Conservation (phyloP, 2,888 invertebrate genomes). For the Catocala sponsa region DNA sequence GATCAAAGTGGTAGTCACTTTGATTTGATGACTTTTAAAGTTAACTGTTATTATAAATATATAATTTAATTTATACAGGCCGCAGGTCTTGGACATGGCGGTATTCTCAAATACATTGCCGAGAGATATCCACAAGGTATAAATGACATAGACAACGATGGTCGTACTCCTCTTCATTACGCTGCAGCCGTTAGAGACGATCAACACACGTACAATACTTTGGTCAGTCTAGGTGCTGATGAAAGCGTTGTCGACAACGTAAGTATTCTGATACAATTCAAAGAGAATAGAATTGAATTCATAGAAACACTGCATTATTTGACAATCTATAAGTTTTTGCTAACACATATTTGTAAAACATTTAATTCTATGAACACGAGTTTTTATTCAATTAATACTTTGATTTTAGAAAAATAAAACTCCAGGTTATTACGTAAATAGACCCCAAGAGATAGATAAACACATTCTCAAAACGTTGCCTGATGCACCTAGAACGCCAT, state of each 20-base stretch:
- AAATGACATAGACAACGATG: constrained; percentile 92
- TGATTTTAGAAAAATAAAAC: constrained; percentile 93
- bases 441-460: constrained; percentile 93
- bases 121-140: constrained; percentile 91
- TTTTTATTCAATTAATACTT: constrained; percentile 20
- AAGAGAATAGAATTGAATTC: constrained; percentile 4
- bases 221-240: constrained; percentile 94
- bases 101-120: constrained; percentile 92
- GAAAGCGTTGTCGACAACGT: constrained; percentile 95
- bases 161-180: constrained; percentile 96
- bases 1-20: too few species aligned
- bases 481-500: constrained; percentile 94
- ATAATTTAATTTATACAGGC: constrained; percentile 84
- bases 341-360: background rate
- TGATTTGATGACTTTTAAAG: too few species aligned
- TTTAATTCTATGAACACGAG: background rate
- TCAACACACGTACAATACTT: constrained; percentile 92
- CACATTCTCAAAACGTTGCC: constrained; percentile 91
- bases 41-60: too few species aligned
- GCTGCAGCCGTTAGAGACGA: constrained; percentile 94
- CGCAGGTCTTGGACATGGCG: constrained; percentile 93
- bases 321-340: background rate
- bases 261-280: constrained; percentile 63
- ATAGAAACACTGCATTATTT: constrained; percentile 21
- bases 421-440: constrained; percentile 93